Conservation (phyloP, 2,113 vertebrate genomes). For the Burhinus oedicnemus region DNA sequence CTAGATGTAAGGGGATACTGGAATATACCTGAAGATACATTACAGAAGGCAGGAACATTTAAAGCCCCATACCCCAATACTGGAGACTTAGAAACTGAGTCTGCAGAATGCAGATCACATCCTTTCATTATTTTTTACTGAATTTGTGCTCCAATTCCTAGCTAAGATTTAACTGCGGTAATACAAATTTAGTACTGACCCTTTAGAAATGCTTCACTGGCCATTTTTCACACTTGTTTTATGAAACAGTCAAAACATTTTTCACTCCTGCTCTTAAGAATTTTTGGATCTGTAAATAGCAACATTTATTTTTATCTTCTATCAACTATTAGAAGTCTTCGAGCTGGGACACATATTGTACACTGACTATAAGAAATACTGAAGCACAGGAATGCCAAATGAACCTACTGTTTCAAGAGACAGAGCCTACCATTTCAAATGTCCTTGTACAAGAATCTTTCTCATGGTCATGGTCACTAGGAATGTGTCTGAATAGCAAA, state of each 20-base stretch:
- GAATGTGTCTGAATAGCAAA: not conserved
- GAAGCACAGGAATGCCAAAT: not conserved
- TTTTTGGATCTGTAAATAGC: conserved; percentile 22
- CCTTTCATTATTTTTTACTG: not conserved
- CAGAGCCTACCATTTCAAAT: not conserved
- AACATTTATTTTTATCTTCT: conserved; percentile 47
- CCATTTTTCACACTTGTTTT: conserved; percentile 47
- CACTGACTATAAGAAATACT: not conserved
- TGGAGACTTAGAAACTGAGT: not conserved
- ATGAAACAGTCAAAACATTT: conserved; percentile 59
- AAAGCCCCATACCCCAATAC: not conserved
- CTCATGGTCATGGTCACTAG: not conserved
- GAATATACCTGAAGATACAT: not conserved
- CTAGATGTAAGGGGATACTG: not conserved
- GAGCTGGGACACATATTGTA: conserved; percentile 14
- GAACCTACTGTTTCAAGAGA: not conserved
- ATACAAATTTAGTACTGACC: not conserved
- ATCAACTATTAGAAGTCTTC: conserved; percentile 20
- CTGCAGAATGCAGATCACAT: not conserved
- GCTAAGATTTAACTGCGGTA: not conserved
- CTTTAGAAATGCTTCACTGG: conserved; percentile 29
- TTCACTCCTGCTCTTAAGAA: not conserved
- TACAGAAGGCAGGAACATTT: not conserved
- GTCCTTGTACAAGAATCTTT: not conserved
- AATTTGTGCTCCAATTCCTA: not conserved